Evolutionary conservation across 2,797 vertebrate genomes (phyloP).

Genomic region (Kryptolebias ocellatus): DNA sequence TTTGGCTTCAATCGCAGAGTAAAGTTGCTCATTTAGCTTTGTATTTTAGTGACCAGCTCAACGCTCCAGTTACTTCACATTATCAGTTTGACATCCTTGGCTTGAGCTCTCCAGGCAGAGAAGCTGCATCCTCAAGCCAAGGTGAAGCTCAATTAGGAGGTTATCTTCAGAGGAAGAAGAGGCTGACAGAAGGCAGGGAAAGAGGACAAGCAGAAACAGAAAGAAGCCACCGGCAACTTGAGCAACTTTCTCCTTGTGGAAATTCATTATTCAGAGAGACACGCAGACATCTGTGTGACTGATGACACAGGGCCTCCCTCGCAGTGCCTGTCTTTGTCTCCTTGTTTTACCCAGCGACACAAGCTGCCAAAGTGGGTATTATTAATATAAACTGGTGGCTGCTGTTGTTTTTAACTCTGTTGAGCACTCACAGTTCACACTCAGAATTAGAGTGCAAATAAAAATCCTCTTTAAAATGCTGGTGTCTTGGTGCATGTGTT

Average conservation of each 20-base stretch:
- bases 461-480: no score
- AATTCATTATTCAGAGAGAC: slow-evolving; percentile 55
- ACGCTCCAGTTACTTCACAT: slow-evolving; percentile 43
- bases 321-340: slow-evolving; percentile 20
- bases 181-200: slow-evolving; percentile 4
- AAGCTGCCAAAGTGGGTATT: slow-evolving; percentile 16
- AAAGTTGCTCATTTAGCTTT: slow-evolving; percentile 3
- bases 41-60: slow-evolving; percentile 5
- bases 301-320: slow-evolving; percentile 19
- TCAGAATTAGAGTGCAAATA: no score
- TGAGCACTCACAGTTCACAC: no score
- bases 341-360: slow-evolving; percentile 23
- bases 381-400: slow-evolving; percentile 23
- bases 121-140: slow-evolving; percentile 49
- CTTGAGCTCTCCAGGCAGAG: slow-evolving; percentile 34
- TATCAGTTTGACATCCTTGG: slow-evolving; percentile 43
- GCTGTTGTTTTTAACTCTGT: slow-evolving; percentile 5
- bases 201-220: slow-evolving; percentile 21
- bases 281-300: slow-evolving; percentile 40
- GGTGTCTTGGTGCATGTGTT: not conserved
- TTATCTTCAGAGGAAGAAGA: slow-evolving; percentile 34
- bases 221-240: slow-evolving; percentile 20
- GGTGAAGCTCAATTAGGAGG: slow-evolving; percentile 51
- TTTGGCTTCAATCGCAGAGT: slow-evolving; percentile 1
- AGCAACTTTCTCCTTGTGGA: slow-evolving; percentile 24